Base-by-base conservation (phyloP, 2,113 vertebrate genomes). In the Phaethornis superciliosus region DNA sequence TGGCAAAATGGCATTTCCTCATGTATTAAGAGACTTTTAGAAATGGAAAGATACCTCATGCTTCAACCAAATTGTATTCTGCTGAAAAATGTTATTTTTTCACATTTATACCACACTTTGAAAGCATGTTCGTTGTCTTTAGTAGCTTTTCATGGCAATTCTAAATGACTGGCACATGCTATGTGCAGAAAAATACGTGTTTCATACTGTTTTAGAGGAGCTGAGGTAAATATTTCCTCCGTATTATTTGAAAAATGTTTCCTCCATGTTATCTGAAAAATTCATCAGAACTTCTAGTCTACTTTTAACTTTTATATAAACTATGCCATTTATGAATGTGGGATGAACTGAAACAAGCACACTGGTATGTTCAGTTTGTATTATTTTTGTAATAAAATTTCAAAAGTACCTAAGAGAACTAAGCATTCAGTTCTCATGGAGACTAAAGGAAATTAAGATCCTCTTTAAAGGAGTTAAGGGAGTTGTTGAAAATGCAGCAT, bases 351-450 rank as follows among this genome's bases (percentile, higher is more conserved):
- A 37, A 87, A 65, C 14, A 74, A 54, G 47, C 5, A 56, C 33
- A 24, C 6, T 69, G 8, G 11, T 60, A 24, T 20, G 22, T 27
- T 81, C 7, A 19, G 8, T 68, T 90, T 62, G 7, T 58, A 62
- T 70, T 85, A 33, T 74, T 94, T 91, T 91, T 54, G 63, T 82
- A 64, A 54, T 44, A 69, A 28, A 68, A 64, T 87, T 89, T 92
- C 24, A 42, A 51, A 95, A 89, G 47, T 69, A 63, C 33, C 15
- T 77, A 60, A 51, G 64, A 88, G 67, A 80, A 72, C 70, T 69
- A 82, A 10, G 18, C 23, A 42, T 80, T 82, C 51, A 30, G 11
- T 22, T 91, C 17, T 80, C 23, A 70, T 42, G 2, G 4, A 72
- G 17, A 74, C 32, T 33, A 62, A 90, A 80, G 47, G 58, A 93